A percentile compares a stretch with the other conserved stretches of the same genome.
phyloP scores from a whole-genome alignment of 2,797 vertebrate genomes.

The Cottoperca gobio region DNA sequence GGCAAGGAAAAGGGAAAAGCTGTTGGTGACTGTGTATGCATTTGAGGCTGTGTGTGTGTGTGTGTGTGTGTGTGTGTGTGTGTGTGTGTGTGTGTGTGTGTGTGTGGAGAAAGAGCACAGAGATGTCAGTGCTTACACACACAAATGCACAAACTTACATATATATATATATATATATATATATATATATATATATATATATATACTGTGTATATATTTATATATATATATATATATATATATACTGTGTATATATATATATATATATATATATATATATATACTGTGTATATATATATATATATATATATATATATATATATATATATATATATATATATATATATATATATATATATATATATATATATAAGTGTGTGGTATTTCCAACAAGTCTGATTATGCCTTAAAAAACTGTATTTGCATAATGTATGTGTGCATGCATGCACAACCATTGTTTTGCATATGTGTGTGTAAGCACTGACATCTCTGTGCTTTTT shows the following conservation, averaged over 20 bases:
- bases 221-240: no score
- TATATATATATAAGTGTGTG: not conserved
- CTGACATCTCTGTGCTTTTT: not conserved
- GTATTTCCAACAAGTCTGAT: not conserved
- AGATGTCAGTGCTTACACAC: not conserved
- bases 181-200: no score
- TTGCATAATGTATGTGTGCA: constrained; percentile 8
- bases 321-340: no score
- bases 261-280: no score
- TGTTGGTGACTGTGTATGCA: constrained; percentile 6
- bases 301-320: no score
- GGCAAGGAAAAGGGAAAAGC: constrained; percentile 50
- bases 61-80: not conserved
- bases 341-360: not conserved
- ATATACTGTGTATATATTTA: no score
- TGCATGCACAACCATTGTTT: not conserved
- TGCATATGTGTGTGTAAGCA: not conserved
- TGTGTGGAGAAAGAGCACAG: not conserved
- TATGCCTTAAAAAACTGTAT: constrained; percentile 6
- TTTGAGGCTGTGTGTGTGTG: not conserved
- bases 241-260: no score
- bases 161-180: not conserved
- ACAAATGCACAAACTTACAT: not conserved
- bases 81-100: no score
- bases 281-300: no score